Evolutionary conservation across 2,113 vertebrate species (phyloP).

Genomic region (Aphyosemion australe): DNA sequence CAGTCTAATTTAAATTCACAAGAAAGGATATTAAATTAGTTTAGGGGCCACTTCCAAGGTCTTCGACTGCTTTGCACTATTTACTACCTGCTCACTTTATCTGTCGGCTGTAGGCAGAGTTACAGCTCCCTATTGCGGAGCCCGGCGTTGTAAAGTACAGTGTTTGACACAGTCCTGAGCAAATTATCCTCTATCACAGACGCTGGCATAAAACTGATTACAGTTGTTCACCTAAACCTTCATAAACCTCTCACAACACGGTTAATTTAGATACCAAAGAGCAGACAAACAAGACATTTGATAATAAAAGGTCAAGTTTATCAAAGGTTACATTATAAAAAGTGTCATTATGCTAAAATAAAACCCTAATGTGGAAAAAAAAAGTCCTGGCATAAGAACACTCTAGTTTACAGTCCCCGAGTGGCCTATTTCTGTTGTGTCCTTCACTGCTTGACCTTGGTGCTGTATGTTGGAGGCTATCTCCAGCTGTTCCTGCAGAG

Average conservation of each 20-base stretch:
- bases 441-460: conserved; percentile 65
- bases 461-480: conserved; percentile 43
- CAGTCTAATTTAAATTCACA: conserved; percentile 66
- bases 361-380: conserved; percentile 29
- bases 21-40: conserved; percentile 65
- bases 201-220: conserved; percentile 52
- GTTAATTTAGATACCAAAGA: conserved; percentile 58
- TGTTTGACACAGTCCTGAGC: conserved; percentile 52
- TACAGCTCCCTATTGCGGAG: conserved; percentile 48
- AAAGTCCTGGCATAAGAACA: conserved; percentile 10
- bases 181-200: conserved; percentile 62
- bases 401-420: conserved; percentile 49
- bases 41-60: conserved; percentile 70
- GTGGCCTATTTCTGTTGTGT: conserved; percentile 53
- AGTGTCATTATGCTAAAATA: conserved; percentile 32
- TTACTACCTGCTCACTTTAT: conserved; percentile 70
- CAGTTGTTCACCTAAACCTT: conserved; percentile 56
- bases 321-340: conserved; percentile 50
- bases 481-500: conserved; percentile 68
- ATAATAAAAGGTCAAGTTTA: conserved; percentile 50
- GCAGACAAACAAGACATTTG: conserved; percentile 31
- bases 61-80: conserved; percentile 64
- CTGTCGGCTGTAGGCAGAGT: conserved; percentile 67
- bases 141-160: conserved; percentile 46
- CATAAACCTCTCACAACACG: conserved; percentile 56